Percentiles rank a stretch among this genome's conserved stretches.
Evolutionary conservation across 2,797 vertebrate species (phyloP).

Genomic region (Ptychobarbus kaznakovi): DNA sequence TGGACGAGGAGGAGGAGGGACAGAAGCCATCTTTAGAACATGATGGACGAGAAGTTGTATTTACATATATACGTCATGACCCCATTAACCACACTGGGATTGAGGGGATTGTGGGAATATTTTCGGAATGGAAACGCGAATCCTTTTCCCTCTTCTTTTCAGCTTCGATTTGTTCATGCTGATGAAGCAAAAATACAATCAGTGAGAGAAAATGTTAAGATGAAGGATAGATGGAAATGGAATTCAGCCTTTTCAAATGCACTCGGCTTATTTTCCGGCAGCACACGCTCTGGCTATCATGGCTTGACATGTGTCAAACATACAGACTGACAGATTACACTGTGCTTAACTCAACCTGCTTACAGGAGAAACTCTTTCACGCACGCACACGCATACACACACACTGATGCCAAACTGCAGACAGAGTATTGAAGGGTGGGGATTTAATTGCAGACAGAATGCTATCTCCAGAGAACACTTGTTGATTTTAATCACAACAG

Average conservation of each 20-base stretch:
- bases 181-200: slow-evolving; percentile 39
- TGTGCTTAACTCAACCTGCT: slow-evolving; percentile 27
- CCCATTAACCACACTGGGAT: slow-evolving; percentile 49
- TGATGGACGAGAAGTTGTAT: slow-evolving; percentile 57
- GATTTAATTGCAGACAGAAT: slow-evolving; percentile 44
- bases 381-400: not conserved
- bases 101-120: slow-evolving; percentile 14
- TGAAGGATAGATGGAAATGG: slow-evolving; percentile 13
- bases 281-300: slow-evolving; percentile 33
- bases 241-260: slow-evolving; percentile 2
- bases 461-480: slow-evolving; percentile 50
- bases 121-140: not conserved
- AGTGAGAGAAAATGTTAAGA: slow-evolving; percentile 27
- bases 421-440: slow-evolving; percentile 31
- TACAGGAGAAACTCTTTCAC: not conserved
- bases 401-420: not conserved
- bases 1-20: slow-evolving; percentile 51
- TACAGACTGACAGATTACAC: slow-evolving; percentile 49
- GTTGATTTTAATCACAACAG: slow-evolving; percentile 54
- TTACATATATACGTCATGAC: slow-evolving; percentile 62
- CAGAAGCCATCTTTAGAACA: slow-evolving; percentile 52
- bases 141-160: slow-evolving; percentile 8
- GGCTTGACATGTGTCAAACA: slow-evolving; percentile 45
- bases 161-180: slow-evolving; percentile 31
- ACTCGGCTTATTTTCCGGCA: not conserved